These are phyloP conservation scores for Lasioglossum oenotherae DNA, from an alignment of 2,888 invertebrate genomes.

Conservation along the genomic window DNA sequence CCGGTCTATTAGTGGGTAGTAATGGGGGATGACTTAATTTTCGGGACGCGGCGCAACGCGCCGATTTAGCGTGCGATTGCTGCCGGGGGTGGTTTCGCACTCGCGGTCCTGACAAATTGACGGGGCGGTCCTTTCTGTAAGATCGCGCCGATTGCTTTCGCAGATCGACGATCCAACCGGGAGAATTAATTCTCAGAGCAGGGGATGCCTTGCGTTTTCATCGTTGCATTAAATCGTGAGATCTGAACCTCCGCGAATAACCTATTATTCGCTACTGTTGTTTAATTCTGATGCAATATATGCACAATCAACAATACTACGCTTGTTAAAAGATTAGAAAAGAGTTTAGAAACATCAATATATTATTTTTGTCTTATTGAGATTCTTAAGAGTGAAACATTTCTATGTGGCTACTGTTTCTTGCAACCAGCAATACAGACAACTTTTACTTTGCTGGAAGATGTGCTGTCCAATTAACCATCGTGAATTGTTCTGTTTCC, in stretches of 20 bases:
- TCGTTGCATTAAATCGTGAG: too few species aligned
- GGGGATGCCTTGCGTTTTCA: neutral
- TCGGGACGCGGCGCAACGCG: slow-evolving; percentile 25
- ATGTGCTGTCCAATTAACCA: too few species aligned
- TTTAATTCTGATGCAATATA: neutral
- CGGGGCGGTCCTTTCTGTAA: neutral
- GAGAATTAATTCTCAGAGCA: neutral
- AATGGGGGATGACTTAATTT: slow-evolving; percentile 41
- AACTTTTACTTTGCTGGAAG: too few species aligned
- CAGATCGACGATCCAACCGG: neutral
- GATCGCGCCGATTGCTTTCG: neutral
- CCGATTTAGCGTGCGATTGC: slow-evolving; percentile 12
- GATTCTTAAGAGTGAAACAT: too few species aligned
- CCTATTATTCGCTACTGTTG: neutral
- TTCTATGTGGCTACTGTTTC: too few species aligned
- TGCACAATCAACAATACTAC: neutral
- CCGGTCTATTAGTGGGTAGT: slow-evolving; percentile 46
- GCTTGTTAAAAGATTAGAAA: neutral
- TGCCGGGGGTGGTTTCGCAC: neutral
- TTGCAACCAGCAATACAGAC: too few species aligned
- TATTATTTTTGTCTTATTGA: too few species aligned
- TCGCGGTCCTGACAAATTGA: slow-evolving; percentile 5
- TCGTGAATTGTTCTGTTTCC: too few species aligned
- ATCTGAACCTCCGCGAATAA: too few species aligned
- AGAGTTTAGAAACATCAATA: neutral